Percentiles rank a stretch among this genome's conserved stretches.
These are phyloP conservation scores for Antheraea yamamai DNA, from an alignment of 2,888 invertebrate species.

Conservation along the genomic window DNA sequence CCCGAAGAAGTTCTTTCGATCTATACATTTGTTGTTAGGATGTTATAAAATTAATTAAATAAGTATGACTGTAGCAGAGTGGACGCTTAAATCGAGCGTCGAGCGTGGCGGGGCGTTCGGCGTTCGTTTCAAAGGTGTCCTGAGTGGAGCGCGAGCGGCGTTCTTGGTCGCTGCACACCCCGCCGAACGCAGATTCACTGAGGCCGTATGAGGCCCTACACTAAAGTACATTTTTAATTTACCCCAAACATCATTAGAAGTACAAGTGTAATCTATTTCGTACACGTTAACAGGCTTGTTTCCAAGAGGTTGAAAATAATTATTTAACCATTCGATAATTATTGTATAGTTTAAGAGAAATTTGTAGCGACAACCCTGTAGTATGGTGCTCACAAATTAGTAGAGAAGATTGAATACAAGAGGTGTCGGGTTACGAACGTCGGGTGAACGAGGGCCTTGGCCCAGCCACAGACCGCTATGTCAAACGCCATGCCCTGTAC, in stretches of 20 bases:
- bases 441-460: slow-evolving; percentile 53
- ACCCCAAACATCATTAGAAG: neutral
- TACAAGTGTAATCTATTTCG: neutral
- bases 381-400: slow-evolving; percentile 62
- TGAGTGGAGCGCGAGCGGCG: too few relatives aligned
- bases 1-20: neutral
- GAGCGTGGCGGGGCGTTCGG: too few relatives aligned
- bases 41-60: too few relatives aligned
- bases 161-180: too few relatives aligned
- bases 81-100: too few relatives aligned
- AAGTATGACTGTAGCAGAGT: too few relatives aligned
- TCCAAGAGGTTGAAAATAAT: neutral
- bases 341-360: neutral
- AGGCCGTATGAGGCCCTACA: too few relatives aligned
- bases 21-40: neutral
- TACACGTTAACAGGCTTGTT: neutral
- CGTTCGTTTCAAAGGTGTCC: too few relatives aligned
- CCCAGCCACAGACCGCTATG: slow-evolving; percentile 47
- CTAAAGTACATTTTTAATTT: neutral
- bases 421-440: slow-evolving; percentile 70
- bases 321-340: neutral
- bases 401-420: slow-evolving; percentile 72
- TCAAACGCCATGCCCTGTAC: slow-evolving; percentile 17
- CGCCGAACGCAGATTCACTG: too few relatives aligned
- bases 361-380: slow-evolving; percentile 53